Evolutionary conservation across 2,888 invertebrate species (phyloP), one percentile per base, ranked within the genome.

Genomic region (Volucella inanis): DNA sequence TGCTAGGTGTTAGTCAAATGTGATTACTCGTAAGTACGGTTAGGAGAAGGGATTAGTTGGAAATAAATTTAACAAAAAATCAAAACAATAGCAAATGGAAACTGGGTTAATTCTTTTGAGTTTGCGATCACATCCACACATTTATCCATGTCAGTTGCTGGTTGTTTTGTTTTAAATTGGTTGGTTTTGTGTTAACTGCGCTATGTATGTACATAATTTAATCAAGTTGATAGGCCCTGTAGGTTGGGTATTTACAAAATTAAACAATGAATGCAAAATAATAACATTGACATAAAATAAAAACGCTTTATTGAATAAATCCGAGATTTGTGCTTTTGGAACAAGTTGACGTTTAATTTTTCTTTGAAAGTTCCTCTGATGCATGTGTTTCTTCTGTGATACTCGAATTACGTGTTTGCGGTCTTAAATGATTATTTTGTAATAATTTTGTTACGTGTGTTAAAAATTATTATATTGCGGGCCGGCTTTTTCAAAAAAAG

Each of bases 71-170:
- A 67, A 64, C 15, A 52, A 61, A 67, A 55, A 83, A 72, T 78
- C 62, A 79, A 83, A 74, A 64, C 79, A 79, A 72, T 72, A 72
- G 43, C 49, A 41, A 47, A 12, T 72, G 12, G 12, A 68, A 83
- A 83, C 12, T 50, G 68, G 79, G 79, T 57, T 72, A 68, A 79
- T 74, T 79, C 49, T 45, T 67, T 54, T 50, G 52, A 74, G 39
- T 45, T 64, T 72, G 43, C 70, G 62, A 68, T 68, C 68, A 64
- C 49, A 74, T 55, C 22, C 62, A 12, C 57, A 78, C 11, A 50
- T 57, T 38, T 75, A 68, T 68, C 62, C 14, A 43, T 57, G 38
- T 57, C 22, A 9, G 39, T 64, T 70, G 64, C 76, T 12, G 31
- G 6, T 31, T 4, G 31, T 31, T 2, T 6, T 4, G 0, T 22